Evolutionary conservation across 2,113 vertebrate species (phyloP), one percentile per base, ranked within the genome.

Genomic region (Copsychus sechellarum): DNA sequence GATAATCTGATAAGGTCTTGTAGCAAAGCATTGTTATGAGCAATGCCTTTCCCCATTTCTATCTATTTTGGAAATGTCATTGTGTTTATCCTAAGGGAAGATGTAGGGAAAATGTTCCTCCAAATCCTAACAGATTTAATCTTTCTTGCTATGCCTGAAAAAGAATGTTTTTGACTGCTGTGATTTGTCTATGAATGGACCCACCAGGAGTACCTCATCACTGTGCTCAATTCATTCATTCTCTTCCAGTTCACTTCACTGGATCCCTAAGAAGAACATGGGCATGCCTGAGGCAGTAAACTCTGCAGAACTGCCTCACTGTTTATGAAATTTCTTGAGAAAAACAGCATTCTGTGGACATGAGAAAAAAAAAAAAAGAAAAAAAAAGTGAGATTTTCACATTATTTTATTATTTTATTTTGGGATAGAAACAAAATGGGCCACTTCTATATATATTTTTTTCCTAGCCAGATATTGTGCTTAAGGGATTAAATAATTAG

Each of bases 61-160:
- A 26, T 71, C 18, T 3, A 0, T 84, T 92, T 76, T 57, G 43
- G 50, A 95, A 95, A 87, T 87, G 58, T 85, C 74, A 92, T n/a
- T 80, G 53, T 95, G 29, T 91, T 96, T 89, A 33, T 80, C 77
- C 84, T 70, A 87, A 90, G 60, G 81, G 57, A 87, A 92, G 29
- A 76, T 43, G 78, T 23, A 78, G 33, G 53, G 15, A 92, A 81
- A 96, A 93, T 61, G 38, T 90, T 91, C 36, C 42, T 94, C 21
- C 42, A 76, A 7, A 31, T 92, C 61, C 45, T 76, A 76, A 82
- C 20, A 82, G 48, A 84, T 93, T 85, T 87, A 43, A 53, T 87
- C 17, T 77, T 90, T 82, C 34, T 92, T 81, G 25, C 24, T 86
- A 33, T 85, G 74, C 38, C 56, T 88, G 58, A 47, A 78, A 92